These are phyloP conservation scores for Pyxicephalus adspersus DNA, from an alignment of 2,113 vertebrate genomes.

Conservation along the genomic window DNA sequence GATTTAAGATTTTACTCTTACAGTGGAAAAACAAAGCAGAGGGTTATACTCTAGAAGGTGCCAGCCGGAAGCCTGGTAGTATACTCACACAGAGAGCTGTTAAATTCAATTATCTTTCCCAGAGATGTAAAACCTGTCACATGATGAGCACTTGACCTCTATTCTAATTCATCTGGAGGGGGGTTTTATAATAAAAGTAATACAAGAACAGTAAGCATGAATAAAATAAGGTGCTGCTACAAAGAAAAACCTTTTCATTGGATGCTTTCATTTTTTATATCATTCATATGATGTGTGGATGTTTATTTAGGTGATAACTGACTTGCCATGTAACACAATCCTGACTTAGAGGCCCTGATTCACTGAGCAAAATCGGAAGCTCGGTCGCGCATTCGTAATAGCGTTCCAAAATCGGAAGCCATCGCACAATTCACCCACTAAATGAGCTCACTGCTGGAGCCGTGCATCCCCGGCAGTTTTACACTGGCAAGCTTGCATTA, in stretches of 20 bases:
- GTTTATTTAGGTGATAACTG: too few relatives aligned
- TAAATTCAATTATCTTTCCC: slow-evolving; percentile 23
- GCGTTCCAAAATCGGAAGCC: too few relatives aligned
- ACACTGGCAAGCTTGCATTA: too few relatives aligned
- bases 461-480: too few relatives aligned
- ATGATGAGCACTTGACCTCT: slow-evolving; percentile 48
- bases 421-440: too few relatives aligned
- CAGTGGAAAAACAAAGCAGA: not conserved
- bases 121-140: slow-evolving; percentile 46
- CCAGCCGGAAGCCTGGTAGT: not conserved
- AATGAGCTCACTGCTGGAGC: too few relatives aligned
- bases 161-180: not conserved
- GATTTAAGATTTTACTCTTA: slow-evolving; percentile 4
- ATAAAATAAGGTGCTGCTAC: not conserved
- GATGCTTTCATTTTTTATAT: too few relatives aligned
- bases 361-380: too few relatives aligned
- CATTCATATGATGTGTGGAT: too few relatives aligned
- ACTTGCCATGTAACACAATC: too few relatives aligned
- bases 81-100: slow-evolving; percentile 27
- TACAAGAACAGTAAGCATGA: not conserved
- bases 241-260: not conserved
- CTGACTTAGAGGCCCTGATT: too few relatives aligned
- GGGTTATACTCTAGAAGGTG: not conserved
- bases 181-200: slow-evolving; percentile 14
- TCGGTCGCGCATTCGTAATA: too few relatives aligned